Evolutionary conservation across 2,888 invertebrate species (phyloP).

Genomic region (Steinernema scapterisci): DNA sequence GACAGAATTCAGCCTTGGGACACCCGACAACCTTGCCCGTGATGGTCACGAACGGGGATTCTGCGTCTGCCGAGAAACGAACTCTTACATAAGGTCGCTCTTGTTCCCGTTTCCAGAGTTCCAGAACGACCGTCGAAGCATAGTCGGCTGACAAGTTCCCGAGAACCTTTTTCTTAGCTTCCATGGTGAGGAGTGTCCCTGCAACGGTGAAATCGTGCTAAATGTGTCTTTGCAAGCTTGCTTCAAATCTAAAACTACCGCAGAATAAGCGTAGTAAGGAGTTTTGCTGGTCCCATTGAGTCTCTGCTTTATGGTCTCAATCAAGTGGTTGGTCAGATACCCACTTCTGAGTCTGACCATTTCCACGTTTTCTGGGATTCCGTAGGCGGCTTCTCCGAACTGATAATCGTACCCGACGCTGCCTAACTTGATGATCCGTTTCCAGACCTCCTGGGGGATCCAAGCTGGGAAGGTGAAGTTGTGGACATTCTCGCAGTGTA

Average conservation of each 20-base stretch:
- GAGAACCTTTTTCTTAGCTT: conserved; percentile 24
- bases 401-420: background rate
- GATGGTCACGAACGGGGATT: background rate
- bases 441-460: conserved; percentile 22
- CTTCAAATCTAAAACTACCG: background rate
- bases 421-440: background rate
- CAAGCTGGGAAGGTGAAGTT: conserved; percentile 30
- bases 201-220: conserved; percentile 40
- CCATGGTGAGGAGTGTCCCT: conserved; percentile 34
- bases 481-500: conserved; percentile 10
- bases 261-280: conserved; percentile 15
- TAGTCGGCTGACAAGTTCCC: conserved; percentile 37
- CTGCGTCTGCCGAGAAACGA: background rate
- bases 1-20: background rate
- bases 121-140: conserved; percentile 36
- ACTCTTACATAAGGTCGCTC: background rate
- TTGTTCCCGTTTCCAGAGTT: conserved; percentile 36
- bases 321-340: background rate
- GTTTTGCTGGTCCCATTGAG: background rate
- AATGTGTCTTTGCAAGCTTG: too few species aligned
- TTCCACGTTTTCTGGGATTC: conserved; percentile 7
- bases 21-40: background rate
- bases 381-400: conserved; percentile 32
- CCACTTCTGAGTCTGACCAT: conserved; percentile 5
- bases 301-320: background rate